Conservation (phyloP, 92 coral and sea anemone genomes). For the Phenganax stokvisi region DNA sequence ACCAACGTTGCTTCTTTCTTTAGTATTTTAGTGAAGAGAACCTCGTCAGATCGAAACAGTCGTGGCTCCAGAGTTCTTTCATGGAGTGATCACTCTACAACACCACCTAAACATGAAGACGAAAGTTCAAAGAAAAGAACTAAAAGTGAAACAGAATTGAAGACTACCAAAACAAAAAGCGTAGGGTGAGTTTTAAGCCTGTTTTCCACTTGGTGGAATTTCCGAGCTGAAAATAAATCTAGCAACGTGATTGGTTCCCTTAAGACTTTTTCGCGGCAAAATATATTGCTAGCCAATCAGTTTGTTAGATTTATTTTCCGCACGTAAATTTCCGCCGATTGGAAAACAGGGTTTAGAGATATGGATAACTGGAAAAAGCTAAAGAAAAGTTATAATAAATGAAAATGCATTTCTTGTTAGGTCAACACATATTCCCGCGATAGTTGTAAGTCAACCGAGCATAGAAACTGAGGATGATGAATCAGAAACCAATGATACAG, state of each 20-base stretch:
- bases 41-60: neutral
- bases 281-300: too few species aligned
- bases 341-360: neutral
- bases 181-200: neutral
- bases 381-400: constrained; percentile 18
- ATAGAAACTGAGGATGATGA: constrained; percentile 47
- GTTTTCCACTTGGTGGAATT: neutral
- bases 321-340: too few species aligned
- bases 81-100: constrained; percentile 35
- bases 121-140: constrained; percentile 16
- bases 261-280: too few species aligned
- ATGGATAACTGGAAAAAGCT: constrained; percentile 35
- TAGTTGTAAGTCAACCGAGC: constrained; percentile 70
- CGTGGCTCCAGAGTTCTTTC: constrained; percentile 35
- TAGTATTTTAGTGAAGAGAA: constrained; percentile 26
- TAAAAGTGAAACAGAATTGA: constrained; percentile 25
- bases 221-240: too few species aligned
- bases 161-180: neutral
- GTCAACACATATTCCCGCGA: constrained; percentile 57
- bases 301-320: too few species aligned
- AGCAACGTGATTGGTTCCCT: too few species aligned
- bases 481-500: constrained; percentile 28
- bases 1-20: neutral
- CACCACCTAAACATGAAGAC: constrained; percentile 11
- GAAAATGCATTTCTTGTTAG: constrained; percentile 15